A percentile compares a stretch with the other conserved stretches of the same genome.
Conservation (phyloP, 2,113 vertebrate genomes). For the Tachuris rubrigastra region DNA sequence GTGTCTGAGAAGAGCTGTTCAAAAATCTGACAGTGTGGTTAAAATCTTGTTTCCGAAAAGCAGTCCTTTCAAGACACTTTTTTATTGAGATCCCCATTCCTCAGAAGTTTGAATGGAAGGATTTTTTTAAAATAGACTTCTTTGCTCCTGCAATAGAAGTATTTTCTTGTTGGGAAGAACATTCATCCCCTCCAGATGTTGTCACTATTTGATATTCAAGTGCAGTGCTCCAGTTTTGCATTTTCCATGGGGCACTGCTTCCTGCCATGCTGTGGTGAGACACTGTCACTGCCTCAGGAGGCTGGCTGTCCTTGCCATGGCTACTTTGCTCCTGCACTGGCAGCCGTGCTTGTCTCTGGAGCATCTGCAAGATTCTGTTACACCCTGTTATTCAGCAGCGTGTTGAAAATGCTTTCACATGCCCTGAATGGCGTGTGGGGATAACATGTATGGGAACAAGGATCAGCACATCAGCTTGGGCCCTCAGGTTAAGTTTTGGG, state of each 20-base stretch:
- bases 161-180: not conserved
- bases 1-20: not conserved
- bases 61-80: not conserved
- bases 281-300: not conserved
- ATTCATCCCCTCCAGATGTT: not conserved
- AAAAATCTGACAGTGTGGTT: not conserved
- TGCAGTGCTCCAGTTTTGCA: not conserved
- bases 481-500: not conserved
- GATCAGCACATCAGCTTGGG: not conserved
- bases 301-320: fast-evolving
- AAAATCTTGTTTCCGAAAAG: not conserved
- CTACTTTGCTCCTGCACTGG: not conserved
- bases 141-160: not conserved
- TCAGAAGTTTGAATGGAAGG: not conserved
- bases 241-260: not conserved
- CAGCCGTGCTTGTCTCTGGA: not conserved
- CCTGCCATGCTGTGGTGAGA: not conserved
- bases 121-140: not conserved
- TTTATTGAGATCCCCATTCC: not conserved
- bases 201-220: not conserved
- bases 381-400: fast-evolving
- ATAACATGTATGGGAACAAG: not conserved
- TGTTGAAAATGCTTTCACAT: not conserved
- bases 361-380: not conserved
- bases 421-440: fast-evolving